Evolutionary conservation across 2,888 invertebrate species (phyloP).

Genomic region (Tinea trinotella): DNA sequence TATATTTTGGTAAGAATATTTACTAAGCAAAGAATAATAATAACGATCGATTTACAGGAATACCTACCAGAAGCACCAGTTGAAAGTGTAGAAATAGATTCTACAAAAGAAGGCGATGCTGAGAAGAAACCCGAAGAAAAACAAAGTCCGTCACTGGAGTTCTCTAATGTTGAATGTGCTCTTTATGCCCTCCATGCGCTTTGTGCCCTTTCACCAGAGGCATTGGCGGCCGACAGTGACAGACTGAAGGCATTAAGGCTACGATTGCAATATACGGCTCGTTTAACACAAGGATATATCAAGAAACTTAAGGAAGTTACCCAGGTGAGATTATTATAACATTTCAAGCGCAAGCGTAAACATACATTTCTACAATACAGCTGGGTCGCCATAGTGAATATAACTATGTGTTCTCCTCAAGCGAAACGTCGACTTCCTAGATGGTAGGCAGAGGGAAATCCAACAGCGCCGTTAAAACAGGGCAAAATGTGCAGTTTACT

Average conservation of each 20-base stretch:
- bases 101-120: constrained; percentile 31
- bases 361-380: too few species aligned
- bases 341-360: too few species aligned
- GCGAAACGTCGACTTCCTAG: too few species aligned
- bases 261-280: constrained; percentile 91
- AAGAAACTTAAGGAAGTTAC: constrained; percentile 79
- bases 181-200: constrained; percentile 84
- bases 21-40: neutral
- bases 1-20: too few species aligned
- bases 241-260: constrained; percentile 88
- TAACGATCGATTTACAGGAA: too few species aligned
- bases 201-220: constrained; percentile 83
- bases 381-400: too few species aligned
- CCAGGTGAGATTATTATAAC: constrained; percentile 51
- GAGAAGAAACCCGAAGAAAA: constrained; percentile 52
- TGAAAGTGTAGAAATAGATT: constrained; percentile 68
- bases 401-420: too few species aligned
- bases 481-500: too few species aligned
- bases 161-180: constrained; percentile 94
- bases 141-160: constrained; percentile 88
- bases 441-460: too few species aligned
- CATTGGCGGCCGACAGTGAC: constrained; percentile 78
- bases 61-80: constrained; percentile 91
- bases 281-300: constrained; percentile 88
- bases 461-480: too few species aligned